A percentile compares a stretch with the other conserved stretches of the same genome.
Evolutionary conservation across 2,113 vertebrate genomes (phyloP).

Genomic region (Hucho hucho): DNA sequence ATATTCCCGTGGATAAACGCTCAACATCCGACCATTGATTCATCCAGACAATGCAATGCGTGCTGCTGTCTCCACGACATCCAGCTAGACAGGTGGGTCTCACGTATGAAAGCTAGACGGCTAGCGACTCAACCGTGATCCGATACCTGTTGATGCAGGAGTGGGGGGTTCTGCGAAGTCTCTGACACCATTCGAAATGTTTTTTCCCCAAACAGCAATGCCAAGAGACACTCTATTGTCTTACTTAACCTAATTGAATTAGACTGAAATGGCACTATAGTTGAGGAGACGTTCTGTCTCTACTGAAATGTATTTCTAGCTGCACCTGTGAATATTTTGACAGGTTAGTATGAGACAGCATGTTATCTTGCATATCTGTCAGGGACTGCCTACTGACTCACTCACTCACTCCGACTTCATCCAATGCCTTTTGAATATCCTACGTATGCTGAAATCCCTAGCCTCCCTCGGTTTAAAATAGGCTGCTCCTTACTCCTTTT

Average conservation of each 20-base stretch:
- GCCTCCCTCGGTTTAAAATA: constrained; percentile 57
- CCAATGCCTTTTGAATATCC: constrained; percentile 33
- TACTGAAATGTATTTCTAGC: neutral
- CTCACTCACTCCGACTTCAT: neutral
- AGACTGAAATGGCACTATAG: neutral
- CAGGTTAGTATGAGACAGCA: neutral
- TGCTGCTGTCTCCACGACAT: constrained; percentile 24
- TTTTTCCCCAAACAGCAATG: neutral
- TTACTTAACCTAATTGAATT: neutral
- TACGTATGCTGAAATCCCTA: constrained; percentile 64
- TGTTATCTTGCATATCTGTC: too few relatives aligned
- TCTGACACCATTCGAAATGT: neutral
- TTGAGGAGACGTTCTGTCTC: neutral
- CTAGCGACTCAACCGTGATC: constrained; percentile 53
- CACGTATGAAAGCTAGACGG: constrained; percentile 34
- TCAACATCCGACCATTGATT: constrained; percentile 30
- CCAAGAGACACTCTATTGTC: neutral
- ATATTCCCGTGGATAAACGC: neutral
- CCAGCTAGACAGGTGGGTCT: constrained; percentile 62
- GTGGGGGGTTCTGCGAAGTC: neutral
- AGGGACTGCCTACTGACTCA: neutral
- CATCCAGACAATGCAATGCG: neutral
- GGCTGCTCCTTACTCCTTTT: constrained; percentile 76
- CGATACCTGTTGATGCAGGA: constrained; percentile 48
- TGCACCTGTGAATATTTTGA: neutral